phyloP scores from a whole-genome alignment of 1,140 invertebrate species.

The Hirudo medicinalis region DNA sequence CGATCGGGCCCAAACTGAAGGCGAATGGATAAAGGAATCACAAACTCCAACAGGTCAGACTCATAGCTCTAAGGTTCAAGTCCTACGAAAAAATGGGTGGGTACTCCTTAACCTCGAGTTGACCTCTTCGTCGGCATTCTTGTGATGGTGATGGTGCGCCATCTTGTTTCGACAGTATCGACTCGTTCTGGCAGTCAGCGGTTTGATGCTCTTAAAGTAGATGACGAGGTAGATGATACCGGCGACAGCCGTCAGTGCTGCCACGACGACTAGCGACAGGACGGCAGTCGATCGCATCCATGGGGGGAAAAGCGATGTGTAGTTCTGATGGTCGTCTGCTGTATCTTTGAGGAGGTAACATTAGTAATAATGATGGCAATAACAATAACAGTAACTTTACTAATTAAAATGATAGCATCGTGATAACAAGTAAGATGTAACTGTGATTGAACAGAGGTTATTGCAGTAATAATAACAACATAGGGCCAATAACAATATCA shows the following conservation, averaged over 20 bases:
- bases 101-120: conserved; percentile 1
- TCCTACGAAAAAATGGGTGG: neutral
- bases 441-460: too few relatives aligned
- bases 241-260: neutral
- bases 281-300: conserved; percentile 13
- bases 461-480: too few relatives aligned
- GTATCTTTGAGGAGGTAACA: too few relatives aligned
- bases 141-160: neutral
- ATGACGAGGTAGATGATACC: conserved; percentile 11
- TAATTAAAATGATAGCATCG: too few relatives aligned
- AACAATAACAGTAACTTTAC: too few relatives aligned
- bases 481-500: too few relatives aligned
- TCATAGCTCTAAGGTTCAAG: neutral
- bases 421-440: too few relatives aligned
- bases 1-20: too few relatives aligned
- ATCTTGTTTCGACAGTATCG: conserved; percentile 6
- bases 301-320: neutral
- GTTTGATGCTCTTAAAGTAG: conserved; percentile 16
- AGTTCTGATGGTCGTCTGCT: too few relatives aligned
- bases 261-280: conserved; percentile 5
- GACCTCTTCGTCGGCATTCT: neutral
- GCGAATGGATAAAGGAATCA: too few relatives aligned
- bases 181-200: conserved; percentile 8
- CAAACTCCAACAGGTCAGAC: too few relatives aligned
- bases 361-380: too few relatives aligned